These are phyloP conservation scores for Meganola albula DNA, from an alignment of 2,888 invertebrate species.

Conservation along the genomic window DNA sequence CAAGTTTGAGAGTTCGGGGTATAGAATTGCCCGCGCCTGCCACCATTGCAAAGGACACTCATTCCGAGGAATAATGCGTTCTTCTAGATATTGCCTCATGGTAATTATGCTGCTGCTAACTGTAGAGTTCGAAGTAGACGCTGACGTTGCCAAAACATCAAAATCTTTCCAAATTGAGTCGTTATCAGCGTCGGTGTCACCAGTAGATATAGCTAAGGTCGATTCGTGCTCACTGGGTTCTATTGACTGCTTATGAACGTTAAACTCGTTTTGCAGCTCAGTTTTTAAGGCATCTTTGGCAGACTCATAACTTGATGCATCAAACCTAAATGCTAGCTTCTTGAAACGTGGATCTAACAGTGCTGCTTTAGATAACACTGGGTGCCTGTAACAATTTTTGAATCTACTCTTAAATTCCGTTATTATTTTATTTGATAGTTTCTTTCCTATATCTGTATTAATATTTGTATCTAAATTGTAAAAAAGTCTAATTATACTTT, in stretches of 20 bases:
- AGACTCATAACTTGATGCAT: constrained; percentile 23
- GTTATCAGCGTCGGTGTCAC: constrained; percentile 14
- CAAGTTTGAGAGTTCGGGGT: constrained; percentile 26
- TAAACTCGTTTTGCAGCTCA: constrained; percentile 25
- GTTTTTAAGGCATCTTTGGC: constrained; percentile 25
- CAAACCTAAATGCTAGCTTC: constrained; percentile 23
- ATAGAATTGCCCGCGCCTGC: constrained; percentile 21
- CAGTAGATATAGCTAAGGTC: constrained; percentile 17
- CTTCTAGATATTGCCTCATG: constrained; percentile 26
- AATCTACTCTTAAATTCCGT: constrained; percentile 26
- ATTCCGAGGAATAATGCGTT: constrained; percentile 23
- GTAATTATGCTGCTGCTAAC: constrained; percentile 25
- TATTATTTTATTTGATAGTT: constrained; percentile 10
- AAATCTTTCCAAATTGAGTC: constrained; percentile 21
- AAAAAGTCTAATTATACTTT: constrained; percentile 10
- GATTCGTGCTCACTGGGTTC: constrained; percentile 13
- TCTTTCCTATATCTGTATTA: constrained; percentile 9
- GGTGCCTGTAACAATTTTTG: constrained; percentile 27
- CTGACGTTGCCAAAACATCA: constrained; percentile 16
- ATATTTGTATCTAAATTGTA: constrained; percentile 16
- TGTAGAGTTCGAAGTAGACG: constrained; percentile 14
- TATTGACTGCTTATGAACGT: constrained; percentile 13
- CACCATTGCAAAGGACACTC: constrained; percentile 29
- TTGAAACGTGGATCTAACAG: constrained; percentile 16
- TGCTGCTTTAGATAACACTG: constrained; percentile 15